Base-by-base conservation (phyloP, 2,113 vertebrate species). In the Varanus salvator region DNA sequence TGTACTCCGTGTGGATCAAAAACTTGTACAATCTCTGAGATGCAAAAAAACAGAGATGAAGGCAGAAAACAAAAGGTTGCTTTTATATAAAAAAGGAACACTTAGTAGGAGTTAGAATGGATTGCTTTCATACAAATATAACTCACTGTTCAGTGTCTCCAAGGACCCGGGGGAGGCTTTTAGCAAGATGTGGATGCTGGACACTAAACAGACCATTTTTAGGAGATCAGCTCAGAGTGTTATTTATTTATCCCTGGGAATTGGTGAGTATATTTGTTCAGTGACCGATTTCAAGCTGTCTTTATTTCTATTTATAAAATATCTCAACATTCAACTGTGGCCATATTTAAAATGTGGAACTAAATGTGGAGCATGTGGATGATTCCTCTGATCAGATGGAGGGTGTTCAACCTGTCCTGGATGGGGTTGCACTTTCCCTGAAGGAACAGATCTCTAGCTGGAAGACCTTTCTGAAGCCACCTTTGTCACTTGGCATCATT, bases 281-380 rank as follows among this genome's bases (percentile, higher is more conserved):
- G 90, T 91, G 31, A 89, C 3, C 64, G 92, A 85, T 93, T 95
- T 95, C 76, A 87, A 80, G 57, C 29, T 85, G 6, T 80, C 74
- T 12, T 91, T 34, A 23, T 86, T 31, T 89, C 84, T 93, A 84
- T 91, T 91, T 94, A 76, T 89, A 95, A 93, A 57, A 52, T n/a
- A 86, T 8, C 57, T 93, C 19, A 54, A 25, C 44, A 90, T 93
- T 89, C 50, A 54, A 76, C 90, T 69, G 17, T 82, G 69, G 29
- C 21, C 23, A 21, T 76, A 68, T 72, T 80, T 50, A 57, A 69
- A n/a, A 85, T 38, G n/a, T 57, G 69, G 48, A 72, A 72, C 31
- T 34, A 66, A 21, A 81, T 34, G 9, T 12, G 52, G 31, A 14
- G 38, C 38, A 44, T 44, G 38, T 44, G 38, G 38, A 44, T 44